These are phyloP conservation scores for Sebastes trivittatus DNA, from an alignment of 2,797 vertebrate genomes.

Conservation along the genomic window DNA sequence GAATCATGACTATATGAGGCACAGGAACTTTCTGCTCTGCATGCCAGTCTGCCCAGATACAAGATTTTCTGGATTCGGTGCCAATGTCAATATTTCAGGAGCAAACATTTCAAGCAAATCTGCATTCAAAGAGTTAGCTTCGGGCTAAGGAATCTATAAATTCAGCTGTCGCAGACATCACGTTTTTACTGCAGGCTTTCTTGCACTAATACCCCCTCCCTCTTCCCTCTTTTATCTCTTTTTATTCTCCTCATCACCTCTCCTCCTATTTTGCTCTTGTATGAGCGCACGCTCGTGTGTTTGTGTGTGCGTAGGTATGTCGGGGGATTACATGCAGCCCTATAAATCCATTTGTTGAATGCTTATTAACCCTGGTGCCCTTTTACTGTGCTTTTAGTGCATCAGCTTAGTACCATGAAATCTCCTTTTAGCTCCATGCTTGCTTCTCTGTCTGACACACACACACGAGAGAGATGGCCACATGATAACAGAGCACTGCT, in stretches of 20 bases:
- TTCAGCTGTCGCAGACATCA: background rate
- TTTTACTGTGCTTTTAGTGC: constrained; percentile 61
- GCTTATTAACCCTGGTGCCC: constrained; percentile 68
- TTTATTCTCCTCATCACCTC: background rate
- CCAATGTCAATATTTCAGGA: constrained; percentile 29
- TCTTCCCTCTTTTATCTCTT: background rate
- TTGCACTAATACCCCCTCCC: background rate
- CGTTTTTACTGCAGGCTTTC: constrained; percentile 18
- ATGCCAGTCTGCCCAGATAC: constrained; percentile 19
- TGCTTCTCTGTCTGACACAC: constrained; percentile 18
- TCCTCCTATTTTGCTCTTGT: background rate
- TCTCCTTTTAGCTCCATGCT: constrained; percentile 40
- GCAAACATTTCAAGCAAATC: constrained; percentile 30
- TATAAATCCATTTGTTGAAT: constrained; percentile 70
- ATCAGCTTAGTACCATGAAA: constrained; percentile 63
- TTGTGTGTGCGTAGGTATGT: constrained; percentile 30
- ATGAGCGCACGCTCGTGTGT: background rate
- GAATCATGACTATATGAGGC: constrained; percentile 13
- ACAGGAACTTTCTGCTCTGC: constrained; percentile 9
- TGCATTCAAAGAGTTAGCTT: constrained; percentile 6
- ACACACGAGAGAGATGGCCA: constrained; percentile 22
- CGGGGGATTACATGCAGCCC: constrained; percentile 53
- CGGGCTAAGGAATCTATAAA: constrained; percentile 21
- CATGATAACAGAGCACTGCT: constrained; percentile 38
- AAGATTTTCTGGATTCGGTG: background rate